Evolutionary conservation across 1,140 invertebrate species (phyloP).

Genomic region (Dreissena rostriformis): DNA sequence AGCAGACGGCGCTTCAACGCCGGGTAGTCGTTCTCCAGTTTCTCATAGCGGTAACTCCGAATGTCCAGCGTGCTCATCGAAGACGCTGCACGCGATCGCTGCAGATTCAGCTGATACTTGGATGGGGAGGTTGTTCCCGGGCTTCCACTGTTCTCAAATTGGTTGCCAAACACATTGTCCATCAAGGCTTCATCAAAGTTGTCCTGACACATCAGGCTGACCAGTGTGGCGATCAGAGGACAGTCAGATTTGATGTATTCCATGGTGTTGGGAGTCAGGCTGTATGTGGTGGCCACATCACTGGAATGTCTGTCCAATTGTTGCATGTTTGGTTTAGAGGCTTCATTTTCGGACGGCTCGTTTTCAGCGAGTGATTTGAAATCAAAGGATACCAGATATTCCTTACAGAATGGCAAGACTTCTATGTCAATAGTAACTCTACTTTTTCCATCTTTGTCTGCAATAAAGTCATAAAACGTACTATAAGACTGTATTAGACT

Average conservation of each 20-base stretch:
- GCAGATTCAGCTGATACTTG: slow-evolving; percentile 6
- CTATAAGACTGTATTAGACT: background rate
- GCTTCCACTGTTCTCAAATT: slow-evolving; percentile 64
- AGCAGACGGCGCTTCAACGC: slow-evolving; percentile 73
- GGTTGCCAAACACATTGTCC: slow-evolving; percentile 69
- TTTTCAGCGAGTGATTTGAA: slow-evolving; percentile 28
- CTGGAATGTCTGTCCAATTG: slow-evolving; percentile 15
- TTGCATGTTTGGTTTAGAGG: background rate
- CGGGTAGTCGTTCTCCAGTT: slow-evolving; percentile 73
- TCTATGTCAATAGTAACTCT: slow-evolving; percentile 60
- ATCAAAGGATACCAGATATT: slow-evolving; percentile 69
- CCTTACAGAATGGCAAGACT: slow-evolving; percentile 45
- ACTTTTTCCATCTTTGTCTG: too few species aligned
- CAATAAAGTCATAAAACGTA: too few species aligned
- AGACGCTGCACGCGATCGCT: slow-evolving; percentile 63
- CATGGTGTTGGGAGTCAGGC: slow-evolving; percentile 73
- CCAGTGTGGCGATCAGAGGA: slow-evolving; percentile 75
- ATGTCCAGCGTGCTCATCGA: slow-evolving; percentile 78
- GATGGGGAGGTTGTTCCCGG: background rate
- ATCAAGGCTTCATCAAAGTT: slow-evolving; percentile 71
- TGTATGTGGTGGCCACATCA: slow-evolving; percentile 55
- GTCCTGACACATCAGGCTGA: slow-evolving; percentile 77
- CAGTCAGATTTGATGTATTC: slow-evolving; percentile 77
- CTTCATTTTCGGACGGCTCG: background rate
- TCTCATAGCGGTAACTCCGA: slow-evolving; percentile 77